Evolutionary conservation across 2,797 vertebrate species (phyloP).

Genomic region (Periparus ater): DNA sequence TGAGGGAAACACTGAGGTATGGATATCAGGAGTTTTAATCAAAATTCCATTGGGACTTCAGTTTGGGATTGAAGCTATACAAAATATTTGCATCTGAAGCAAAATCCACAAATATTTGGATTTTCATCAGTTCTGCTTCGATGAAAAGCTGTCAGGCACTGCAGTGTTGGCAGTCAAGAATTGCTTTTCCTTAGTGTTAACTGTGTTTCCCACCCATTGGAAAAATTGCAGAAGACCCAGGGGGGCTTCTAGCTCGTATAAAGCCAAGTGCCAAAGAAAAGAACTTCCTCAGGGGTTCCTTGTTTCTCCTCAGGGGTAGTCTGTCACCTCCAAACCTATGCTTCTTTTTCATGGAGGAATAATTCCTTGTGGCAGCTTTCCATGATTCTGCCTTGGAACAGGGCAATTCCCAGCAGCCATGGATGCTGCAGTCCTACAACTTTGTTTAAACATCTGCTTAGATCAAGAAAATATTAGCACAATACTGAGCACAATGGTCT

Average conservation of each 20-base stretch:
- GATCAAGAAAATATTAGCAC: conserved; percentile 49
- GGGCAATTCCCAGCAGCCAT: not conserved
- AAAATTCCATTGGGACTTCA: conserved; percentile 41
- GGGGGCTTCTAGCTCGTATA: conserved; percentile 32
- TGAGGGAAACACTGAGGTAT: conserved; percentile 39
- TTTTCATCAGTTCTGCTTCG: conserved; percentile 66
- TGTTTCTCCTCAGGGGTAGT: conserved; percentile 64
- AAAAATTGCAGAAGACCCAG: conserved; percentile 66
- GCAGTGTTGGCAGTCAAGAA: conserved; percentile 68
- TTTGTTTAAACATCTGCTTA: conserved; percentile 58
- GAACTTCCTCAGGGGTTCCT: conserved; percentile 64
- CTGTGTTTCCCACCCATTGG: conserved; percentile 66
- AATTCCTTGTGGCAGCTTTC: conserved; percentile 52
- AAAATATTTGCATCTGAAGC: conserved; percentile 65
- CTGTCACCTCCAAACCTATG: conserved; percentile 56
- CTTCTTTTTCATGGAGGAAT: conserved; percentile 3
- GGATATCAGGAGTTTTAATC: conserved; percentile 46
- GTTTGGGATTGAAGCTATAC: conserved; percentile 24
- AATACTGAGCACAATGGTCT: not conserved
- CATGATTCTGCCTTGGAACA: conserved; percentile 24
- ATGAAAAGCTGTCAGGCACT: conserved; percentile 61
- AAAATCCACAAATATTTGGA: conserved; percentile 68
- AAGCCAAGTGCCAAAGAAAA: conserved; percentile 59
- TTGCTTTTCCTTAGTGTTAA: conserved; percentile 62
- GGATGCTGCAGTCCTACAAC: not conserved